A percentile compares a stretch with the other conserved stretches of the same genome.
These are phyloP conservation scores for Nycticryphes semicollaris DNA, from an alignment of 2,113 vertebrate genomes.

Conservation along the genomic window DNA sequence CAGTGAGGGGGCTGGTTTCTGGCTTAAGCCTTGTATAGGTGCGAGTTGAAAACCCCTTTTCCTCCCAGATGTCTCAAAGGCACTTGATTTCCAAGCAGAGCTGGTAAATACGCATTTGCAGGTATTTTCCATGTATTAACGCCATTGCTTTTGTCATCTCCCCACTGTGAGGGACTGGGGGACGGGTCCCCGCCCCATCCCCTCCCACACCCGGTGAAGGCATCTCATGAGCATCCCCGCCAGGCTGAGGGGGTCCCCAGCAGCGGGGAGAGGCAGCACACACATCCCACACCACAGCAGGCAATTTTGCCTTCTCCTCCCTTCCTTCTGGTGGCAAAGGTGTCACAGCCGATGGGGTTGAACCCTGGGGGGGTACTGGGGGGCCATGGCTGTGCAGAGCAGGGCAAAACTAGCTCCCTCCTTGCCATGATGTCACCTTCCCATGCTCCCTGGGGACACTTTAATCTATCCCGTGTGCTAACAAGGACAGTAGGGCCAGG, in stretches of 20 bases:
- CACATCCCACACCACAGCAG: rapidly evolving
- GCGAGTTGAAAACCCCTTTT: background rate
- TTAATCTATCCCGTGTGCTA: background rate
- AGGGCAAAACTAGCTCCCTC: background rate
- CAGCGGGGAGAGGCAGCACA: background rate
- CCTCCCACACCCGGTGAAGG: background rate
- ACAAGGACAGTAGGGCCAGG: rapidly evolving
- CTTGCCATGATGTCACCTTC: background rate
- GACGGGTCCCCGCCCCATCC: no score
- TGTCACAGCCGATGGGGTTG: background rate
- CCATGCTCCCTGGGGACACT: background rate
- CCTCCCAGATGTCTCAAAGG: background rate
- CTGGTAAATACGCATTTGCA: background rate
- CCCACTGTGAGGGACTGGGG: background rate
- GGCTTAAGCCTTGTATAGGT: background rate
- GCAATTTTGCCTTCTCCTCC: background rate
- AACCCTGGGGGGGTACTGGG: background rate
- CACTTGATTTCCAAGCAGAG: background rate
- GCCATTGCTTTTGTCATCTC: background rate
- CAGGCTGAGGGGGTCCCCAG: background rate
- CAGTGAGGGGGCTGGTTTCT: background rate
- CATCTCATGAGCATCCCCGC: background rate
- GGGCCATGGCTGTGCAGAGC: background rate
- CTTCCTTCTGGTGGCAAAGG: background rate
- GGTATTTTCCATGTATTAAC: background rate